These are phyloP conservation scores for Idaea biselata DNA, from an alignment of 2,888 invertebrate species.

Conservation along the genomic window DNA sequence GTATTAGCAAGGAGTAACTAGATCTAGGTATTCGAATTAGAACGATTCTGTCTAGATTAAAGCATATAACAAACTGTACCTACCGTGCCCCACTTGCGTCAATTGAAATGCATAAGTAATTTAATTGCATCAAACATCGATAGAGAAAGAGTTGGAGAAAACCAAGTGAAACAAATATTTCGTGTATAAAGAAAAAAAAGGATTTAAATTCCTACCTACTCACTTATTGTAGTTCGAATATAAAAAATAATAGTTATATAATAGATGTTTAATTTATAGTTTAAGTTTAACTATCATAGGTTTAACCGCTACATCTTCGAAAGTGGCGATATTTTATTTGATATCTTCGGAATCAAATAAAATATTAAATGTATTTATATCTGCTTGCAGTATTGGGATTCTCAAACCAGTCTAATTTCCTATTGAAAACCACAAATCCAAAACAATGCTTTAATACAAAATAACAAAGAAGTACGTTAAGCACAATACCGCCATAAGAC, in stretches of 20 bases:
- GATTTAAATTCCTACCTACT: too few relatives aligned
- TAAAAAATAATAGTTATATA: too few relatives aligned
- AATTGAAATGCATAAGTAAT: not conserved
- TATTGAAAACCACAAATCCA: constrained; percentile 19
- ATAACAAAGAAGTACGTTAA: constrained; percentile 23
- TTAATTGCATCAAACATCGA: not conserved
- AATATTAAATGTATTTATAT: too few relatives aligned
- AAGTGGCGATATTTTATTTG: too few relatives aligned
- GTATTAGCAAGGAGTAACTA: constrained; percentile 7
- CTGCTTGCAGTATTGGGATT: too few relatives aligned
- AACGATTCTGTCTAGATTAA: not conserved
- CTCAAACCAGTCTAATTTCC: too few relatives aligned
- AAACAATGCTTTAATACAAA: constrained; percentile 27
- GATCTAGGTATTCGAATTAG: not conserved
- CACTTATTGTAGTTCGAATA: too few relatives aligned
- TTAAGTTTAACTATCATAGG: too few relatives aligned
- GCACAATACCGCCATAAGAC: constrained; percentile 41
- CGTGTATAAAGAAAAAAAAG: too few relatives aligned
- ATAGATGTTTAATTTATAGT: too few relatives aligned
- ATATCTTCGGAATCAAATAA: too few relatives aligned
- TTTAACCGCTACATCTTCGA: too few relatives aligned
- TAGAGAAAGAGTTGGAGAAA: not conserved
- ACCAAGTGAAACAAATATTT: not conserved
- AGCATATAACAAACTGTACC: not conserved
- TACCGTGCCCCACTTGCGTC: not conserved